Evolutionary conservation across 2,888 invertebrate species (phyloP).

Genomic region (Dione juno): DNA sequence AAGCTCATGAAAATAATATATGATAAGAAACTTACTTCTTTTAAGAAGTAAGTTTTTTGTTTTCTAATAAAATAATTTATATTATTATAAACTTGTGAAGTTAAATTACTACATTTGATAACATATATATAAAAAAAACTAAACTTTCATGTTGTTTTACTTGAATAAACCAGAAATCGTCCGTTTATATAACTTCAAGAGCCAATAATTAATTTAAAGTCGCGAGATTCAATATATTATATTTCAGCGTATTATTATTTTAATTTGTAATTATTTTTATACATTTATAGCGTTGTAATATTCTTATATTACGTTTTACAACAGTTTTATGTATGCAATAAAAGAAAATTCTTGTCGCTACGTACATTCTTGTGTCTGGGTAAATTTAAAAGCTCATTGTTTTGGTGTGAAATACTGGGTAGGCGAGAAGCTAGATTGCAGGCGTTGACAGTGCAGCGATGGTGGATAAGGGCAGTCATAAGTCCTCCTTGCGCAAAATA

Average conservation of each 20-base stretch:
- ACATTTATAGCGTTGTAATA: not conserved
- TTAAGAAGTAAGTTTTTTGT: no score
- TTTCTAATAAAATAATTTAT: no score
- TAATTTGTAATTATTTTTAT: not conserved
- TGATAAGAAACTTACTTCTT: no score
- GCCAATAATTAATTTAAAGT: no score
- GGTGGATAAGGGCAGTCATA: slow-evolving; percentile 79
- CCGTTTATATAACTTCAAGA: no score
- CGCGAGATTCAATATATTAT: no score
- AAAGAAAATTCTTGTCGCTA: slow-evolving; percentile 35
- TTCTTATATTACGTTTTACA: slow-evolving; percentile 19
- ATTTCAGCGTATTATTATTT: not conserved
- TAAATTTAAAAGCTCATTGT: slow-evolving; percentile 79
- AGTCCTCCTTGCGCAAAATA: slow-evolving; percentile 68
- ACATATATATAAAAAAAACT: no score
- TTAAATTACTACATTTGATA: no score
- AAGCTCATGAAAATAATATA: no score
- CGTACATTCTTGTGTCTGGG: slow-evolving; percentile 56
- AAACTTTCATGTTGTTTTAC: no score
- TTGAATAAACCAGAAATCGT: no score
- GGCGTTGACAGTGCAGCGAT: slow-evolving; percentile 68
- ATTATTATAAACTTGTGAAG: no score
- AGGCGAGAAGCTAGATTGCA: slow-evolving; percentile 55
- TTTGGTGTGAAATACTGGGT: slow-evolving; percentile 75
- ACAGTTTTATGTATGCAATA: slow-evolving; percentile 16